These are phyloP conservation scores for Ginglymostoma cirratum DNA, from an alignment of 2,113 vertebrate genomes.

Conservation along the genomic window DNA sequence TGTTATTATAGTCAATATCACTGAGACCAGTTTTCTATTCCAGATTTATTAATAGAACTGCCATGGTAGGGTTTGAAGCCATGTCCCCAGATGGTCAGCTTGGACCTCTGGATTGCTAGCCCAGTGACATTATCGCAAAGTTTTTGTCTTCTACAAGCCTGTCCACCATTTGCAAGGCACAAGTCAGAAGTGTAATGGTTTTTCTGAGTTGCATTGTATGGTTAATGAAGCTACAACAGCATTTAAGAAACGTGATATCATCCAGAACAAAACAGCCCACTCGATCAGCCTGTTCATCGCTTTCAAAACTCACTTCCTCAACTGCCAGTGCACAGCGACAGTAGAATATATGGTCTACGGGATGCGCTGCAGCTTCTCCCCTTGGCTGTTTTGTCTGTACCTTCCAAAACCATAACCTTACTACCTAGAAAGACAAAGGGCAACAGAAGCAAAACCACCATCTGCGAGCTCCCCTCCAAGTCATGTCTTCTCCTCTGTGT, in stretches of 20 bases:
- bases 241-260: neutral
- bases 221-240: neutral
- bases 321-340: neutral
- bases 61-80: no score
- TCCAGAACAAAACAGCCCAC: neutral
- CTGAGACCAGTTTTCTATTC: no score
- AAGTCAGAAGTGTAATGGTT: neutral
- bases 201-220: neutral
- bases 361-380: neutral
- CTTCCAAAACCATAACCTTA: neutral
- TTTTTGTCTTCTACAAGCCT: no score
- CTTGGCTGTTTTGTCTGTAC: neutral
- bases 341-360: neutral
- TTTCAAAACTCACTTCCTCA: neutral
- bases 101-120: no score
- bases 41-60: no score
- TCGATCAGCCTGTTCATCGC: neutral
- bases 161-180: neutral
- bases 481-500: no score
- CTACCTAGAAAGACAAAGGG: neutral
- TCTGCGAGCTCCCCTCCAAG: neutral
- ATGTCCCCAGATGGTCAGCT: no score
- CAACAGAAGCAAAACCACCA: neutral
- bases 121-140: no score
- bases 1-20: no score